Evolutionary conservation across 2,113 vertebrate genomes (phyloP).

Genomic region (Rhinogobius similis): DNA sequence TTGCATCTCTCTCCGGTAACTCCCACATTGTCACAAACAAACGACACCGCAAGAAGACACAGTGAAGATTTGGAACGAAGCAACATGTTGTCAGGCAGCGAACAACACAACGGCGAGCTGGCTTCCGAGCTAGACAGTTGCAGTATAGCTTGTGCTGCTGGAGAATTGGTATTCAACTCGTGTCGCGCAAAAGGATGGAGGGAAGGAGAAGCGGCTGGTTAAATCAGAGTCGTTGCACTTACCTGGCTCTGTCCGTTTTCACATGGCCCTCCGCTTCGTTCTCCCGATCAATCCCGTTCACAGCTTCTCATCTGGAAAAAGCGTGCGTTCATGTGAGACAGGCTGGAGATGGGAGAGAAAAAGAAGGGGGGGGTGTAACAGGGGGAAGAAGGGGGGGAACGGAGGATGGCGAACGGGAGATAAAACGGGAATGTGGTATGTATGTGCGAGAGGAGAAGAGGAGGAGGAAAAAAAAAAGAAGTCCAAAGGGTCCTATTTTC

Average conservation of each 20-base stretch:
- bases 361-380: slow-evolving; percentile 7
- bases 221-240: slow-evolving; percentile 60
- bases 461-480: slow-evolving; percentile 28
- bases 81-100: slow-evolving; percentile 61
- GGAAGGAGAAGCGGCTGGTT: slow-evolving; percentile 43
- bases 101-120: slow-evolving; percentile 19
- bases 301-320: slow-evolving; percentile 54
- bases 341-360: slow-evolving; percentile 1
- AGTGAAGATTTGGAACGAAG: background rate
- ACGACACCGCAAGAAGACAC: slow-evolving; percentile 41
- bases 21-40: slow-evolving; percentile 61
- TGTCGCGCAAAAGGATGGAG: slow-evolving; percentile 53
- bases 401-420: slow-evolving; percentile 17
- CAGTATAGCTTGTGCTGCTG: slow-evolving; percentile 46
- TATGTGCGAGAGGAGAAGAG: slow-evolving; percentile 15
- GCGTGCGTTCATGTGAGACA: slow-evolving; percentile 38
- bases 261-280: slow-evolving; percentile 63
- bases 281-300: slow-evolving; percentile 58
- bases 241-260: slow-evolving; percentile 69
- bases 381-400: slow-evolving; percentile 3
- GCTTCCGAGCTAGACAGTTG: slow-evolving; percentile 37
- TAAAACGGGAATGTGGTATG: slow-evolving; percentile 19
- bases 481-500: slow-evolving; percentile 59
- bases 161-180: slow-evolving; percentile 72
- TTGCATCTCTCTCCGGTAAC: slow-evolving; percentile 66